Evolutionary conservation across 1,140 invertebrate genomes (phyloP), one percentile per base, ranked within the genome.

Genomic region (Drosophila varians): DNA sequence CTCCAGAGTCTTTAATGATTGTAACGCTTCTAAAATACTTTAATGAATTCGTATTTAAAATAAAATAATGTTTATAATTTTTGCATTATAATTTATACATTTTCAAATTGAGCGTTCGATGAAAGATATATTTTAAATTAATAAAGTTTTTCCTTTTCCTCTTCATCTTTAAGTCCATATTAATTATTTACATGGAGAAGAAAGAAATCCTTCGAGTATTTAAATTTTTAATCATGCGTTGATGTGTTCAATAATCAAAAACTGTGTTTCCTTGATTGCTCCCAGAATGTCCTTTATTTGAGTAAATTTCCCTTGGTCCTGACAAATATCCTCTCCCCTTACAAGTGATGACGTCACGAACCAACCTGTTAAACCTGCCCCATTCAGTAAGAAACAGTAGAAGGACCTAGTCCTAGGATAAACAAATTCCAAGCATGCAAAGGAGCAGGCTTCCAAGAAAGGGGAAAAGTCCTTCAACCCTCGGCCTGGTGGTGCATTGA

Each of bases 281-380:
- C 14, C 36, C 18, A 42, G 38, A 31, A 31, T 42, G 8, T 42
- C 38, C 8, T 42, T 9, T 42, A 18, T 16, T 16, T 42, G 38
- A 42, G 38, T 18, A 42, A 42, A 55, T 55, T 55, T 23, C 28
- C 28, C 8, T 16, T 16, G 21, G 11, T 26, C 9, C 51, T 26
- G 9, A 3, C 3, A 31, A 70, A 36, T 42, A 34, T 69, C 48
- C 48, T 11, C 48, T 28, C 80, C 57, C 82, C 82, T 74, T 0
- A 5, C 1, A 1, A 38, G 1, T 19, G 9, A 19, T 86, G 82
- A 86, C 82, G 82, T 80, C 82, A 87, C 51, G 23, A 7, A 52
- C 56, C 77, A 87, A 87, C 82, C 69, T 87, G 82, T 87, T 77
- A 66, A 53, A 80, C 71, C 51, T 55, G 46, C 34, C 31, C 43